phyloP scores from a whole-genome alignment of 2,888 invertebrate species.

The Coronaproctus castanopsis region DNA sequence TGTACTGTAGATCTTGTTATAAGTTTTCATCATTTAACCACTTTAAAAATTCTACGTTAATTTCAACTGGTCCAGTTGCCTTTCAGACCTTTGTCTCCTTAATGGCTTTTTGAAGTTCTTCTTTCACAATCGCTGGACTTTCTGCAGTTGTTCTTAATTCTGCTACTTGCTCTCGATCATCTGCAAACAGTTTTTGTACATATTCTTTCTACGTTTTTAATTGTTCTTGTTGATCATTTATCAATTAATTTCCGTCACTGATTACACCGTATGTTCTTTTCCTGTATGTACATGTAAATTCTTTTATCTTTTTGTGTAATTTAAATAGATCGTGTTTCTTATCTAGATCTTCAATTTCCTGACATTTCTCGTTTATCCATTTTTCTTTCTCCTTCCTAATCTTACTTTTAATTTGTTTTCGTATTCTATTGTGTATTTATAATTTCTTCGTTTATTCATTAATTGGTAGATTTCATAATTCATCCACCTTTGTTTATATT shows the following conservation, averaged over 20 bases:
- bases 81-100: neutral
- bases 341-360: neutral
- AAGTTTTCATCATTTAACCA: neutral
- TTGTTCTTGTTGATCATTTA: neutral
- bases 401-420: neutral
- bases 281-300: neutral
- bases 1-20: neutral
- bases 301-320: neutral
- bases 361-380: neutral
- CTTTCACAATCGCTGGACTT: neutral
- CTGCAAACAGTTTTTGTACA: neutral
- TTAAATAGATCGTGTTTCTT: neutral
- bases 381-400: neutral
- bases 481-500: neutral
- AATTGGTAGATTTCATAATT: neutral
- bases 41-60: neutral
- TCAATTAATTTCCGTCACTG: neutral
- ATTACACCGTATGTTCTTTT: neutral
- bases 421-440: neutral
- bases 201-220: neutral
- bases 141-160: neutral
- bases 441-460: neutral
- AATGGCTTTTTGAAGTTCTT: neutral
- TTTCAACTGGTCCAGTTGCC: neutral
- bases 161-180: neutral